Conservation (phyloP, 1,140 invertebrate genomes). For the Aphelenchoides fujianensis region DNA sequence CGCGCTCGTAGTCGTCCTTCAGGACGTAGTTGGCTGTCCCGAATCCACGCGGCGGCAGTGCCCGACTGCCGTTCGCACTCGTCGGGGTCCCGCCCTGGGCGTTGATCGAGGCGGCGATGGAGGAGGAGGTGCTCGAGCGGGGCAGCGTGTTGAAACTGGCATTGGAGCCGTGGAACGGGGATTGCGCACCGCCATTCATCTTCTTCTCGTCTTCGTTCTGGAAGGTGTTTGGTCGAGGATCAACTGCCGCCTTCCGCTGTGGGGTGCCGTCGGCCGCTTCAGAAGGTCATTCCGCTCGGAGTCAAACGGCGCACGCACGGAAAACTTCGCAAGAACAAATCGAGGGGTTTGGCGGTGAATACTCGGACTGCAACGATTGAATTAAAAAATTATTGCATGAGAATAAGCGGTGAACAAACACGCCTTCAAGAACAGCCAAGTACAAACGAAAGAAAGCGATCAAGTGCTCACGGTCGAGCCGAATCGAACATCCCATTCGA, state of each 20-base stretch:
- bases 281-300: not conserved
- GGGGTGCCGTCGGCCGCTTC: not conserved
- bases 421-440: no score
- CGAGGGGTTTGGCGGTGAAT: no score
- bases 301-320: no score
- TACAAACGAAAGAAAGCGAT: no score
- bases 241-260: not conserved
- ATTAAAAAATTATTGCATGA: no score
- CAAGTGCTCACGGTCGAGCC: no score
- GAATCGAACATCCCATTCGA: no score
- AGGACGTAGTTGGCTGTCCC: conserved; percentile 8
- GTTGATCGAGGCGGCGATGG: not conserved
- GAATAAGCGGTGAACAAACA: no score
- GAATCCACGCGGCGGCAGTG: conserved; percentile 5
- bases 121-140: conserved; percentile 1
- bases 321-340: no score
- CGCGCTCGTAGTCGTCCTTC: conserved; percentile 51
- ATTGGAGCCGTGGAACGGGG: not conserved
- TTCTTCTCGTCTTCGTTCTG: not conserved
- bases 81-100: not conserved
- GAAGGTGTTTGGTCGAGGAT: not conserved
- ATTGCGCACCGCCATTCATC: conserved; percentile 1
- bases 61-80: not conserved
- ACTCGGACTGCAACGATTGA: no score
- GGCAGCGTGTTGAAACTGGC: conserved; percentile 1